A percentile compares a stretch with the other conserved stretches of the same genome.
These are phyloP conservation scores for Cryptomyrus ogoouensis DNA, from an alignment of 2,113 vertebrate species.

Conservation along the genomic window DNA sequence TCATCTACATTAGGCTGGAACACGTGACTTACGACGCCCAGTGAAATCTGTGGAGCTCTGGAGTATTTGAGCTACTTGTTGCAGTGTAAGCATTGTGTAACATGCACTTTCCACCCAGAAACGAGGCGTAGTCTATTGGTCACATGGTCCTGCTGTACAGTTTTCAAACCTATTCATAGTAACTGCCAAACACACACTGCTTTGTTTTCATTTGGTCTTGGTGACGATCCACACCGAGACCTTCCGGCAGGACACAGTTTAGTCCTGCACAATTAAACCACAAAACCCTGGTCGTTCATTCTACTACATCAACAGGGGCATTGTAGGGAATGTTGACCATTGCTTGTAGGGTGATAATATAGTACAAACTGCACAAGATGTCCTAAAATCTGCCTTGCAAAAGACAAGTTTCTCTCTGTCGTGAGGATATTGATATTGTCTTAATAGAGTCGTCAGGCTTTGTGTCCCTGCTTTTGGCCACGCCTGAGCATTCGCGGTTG, in stretches of 20 bases:
- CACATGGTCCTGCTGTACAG: background rate
- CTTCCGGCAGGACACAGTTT: background rate
- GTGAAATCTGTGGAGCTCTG: background rate
- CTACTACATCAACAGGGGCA: background rate
- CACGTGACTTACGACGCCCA: background rate
- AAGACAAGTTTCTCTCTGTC: background rate
- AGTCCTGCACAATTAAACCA: background rate
- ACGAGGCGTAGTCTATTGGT: background rate
- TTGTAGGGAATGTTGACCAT: background rate
- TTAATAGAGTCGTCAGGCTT: background rate
- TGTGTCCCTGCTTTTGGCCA: background rate
- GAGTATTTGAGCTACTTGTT: background rate
- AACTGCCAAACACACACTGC: background rate
- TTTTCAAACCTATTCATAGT: background rate
- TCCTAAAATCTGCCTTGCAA: background rate
- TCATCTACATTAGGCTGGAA: background rate
- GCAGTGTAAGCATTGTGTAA: background rate
- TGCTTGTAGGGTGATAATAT: background rate
- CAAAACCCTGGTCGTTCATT: background rate
- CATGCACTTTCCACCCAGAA: background rate
- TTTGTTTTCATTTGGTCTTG: background rate
- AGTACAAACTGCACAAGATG: background rate
- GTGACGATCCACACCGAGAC: background rate
- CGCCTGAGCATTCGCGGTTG: background rate
- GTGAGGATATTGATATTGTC: background rate